A percentile compares a stretch with the other conserved stretches of the same genome.
phyloP scores from a whole-genome alignment of 2,113 vertebrate species.

The Aphelocoma coerulescens region DNA sequence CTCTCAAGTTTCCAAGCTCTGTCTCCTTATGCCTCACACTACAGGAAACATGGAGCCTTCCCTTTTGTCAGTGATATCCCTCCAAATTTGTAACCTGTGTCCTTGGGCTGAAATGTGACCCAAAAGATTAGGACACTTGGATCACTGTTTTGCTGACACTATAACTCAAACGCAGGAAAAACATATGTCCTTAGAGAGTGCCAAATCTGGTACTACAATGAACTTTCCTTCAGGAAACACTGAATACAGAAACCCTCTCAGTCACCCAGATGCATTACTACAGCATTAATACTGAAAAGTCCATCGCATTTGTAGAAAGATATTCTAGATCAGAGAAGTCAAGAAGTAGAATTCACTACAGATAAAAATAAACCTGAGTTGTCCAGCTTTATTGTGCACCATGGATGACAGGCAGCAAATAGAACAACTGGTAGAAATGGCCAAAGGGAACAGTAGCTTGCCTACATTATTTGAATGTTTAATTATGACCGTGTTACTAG shows the following conservation, averaged over 20 bases:
- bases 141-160: neutral
- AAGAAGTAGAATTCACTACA: neutral
- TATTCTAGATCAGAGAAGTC: neutral
- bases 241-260: neutral
- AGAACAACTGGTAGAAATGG: neutral
- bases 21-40: neutral
- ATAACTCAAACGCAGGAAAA: neutral
- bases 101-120: neutral
- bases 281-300: neutral
- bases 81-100: neutral
- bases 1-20: neutral
- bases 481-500: neutral
- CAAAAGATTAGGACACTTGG: neutral
- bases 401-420: neutral
- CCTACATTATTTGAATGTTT: neutral
- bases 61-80: neutral
- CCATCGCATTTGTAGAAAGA: neutral
- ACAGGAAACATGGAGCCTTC: neutral
- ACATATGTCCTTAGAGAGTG: neutral
- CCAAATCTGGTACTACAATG: neutral
- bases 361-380: neutral
- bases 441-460: neutral
- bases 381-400: neutral
- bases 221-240: neutral
- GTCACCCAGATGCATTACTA: neutral